Conservation (phyloP, 2,888 invertebrate species). For the Taenaris catops region DNA sequence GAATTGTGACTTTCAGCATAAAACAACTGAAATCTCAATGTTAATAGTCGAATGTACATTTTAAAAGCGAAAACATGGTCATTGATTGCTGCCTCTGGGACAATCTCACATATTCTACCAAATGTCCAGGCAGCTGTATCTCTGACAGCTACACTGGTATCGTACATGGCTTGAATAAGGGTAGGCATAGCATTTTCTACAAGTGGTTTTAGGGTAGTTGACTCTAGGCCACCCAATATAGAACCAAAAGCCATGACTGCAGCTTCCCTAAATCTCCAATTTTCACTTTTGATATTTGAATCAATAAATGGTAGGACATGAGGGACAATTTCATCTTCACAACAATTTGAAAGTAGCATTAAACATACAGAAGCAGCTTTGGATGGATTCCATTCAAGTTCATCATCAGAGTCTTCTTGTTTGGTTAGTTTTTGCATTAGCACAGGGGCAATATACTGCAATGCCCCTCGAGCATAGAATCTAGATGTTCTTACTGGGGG, state of each 20-base stretch:
- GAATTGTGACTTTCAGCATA: no score
- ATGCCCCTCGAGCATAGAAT: slow-evolving; percentile 98
- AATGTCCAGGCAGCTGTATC: slow-evolving; percentile 99
- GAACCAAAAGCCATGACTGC: slow-evolving; percentile 99
- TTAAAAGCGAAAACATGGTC: no score
- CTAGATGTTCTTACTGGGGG: slow-evolving; percentile 96
- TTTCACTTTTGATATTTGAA: slow-evolving; percentile 93
- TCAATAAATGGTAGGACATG: slow-evolving; percentile 98
- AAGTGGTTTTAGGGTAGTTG: slow-evolving; percentile 91
- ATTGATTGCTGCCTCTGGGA: slow-evolving; percentile 96
- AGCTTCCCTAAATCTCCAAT: slow-evolving; percentile 97
- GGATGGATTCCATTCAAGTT: slow-evolving; percentile 99
- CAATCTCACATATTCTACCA: slow-evolving; percentile 97
- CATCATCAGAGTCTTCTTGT: slow-evolving; percentile 98
- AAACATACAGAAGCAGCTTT: slow-evolving; percentile 99
- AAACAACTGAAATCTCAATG: no score
- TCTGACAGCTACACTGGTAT: slow-evolving; percentile 94
- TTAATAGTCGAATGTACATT: no score
- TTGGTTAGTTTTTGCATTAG: slow-evolving; percentile 96
- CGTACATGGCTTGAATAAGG: slow-evolving; percentile 96
- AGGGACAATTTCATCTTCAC: slow-evolving; percentile 98
- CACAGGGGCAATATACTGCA: slow-evolving; percentile 96
- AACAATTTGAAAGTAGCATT: slow-evolving; percentile 97
- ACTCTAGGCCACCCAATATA: slow-evolving; percentile 94
- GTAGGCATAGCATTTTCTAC: slow-evolving; percentile 98